These are phyloP conservation scores for Drosophila elegans DNA, from an alignment of 1,140 invertebrate species.

Conservation along the genomic window DNA sequence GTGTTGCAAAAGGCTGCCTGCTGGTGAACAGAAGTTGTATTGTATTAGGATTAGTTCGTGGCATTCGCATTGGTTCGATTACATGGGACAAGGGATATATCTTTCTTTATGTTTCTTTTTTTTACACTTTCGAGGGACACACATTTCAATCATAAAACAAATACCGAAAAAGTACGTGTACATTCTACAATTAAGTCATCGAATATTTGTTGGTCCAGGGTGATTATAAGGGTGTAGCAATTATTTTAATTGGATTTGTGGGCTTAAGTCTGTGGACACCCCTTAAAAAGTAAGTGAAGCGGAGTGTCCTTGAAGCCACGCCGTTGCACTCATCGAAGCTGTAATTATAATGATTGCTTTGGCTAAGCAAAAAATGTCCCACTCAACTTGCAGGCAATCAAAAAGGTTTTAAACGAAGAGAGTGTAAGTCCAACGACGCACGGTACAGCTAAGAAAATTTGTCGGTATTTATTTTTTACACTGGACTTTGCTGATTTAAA, in stretches of 20 bases:
- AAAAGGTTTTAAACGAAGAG: constrained; percentile 10
- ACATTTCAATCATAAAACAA: constrained; percentile 85
- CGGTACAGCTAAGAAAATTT: no score
- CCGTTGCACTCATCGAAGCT: constrained; percentile 61
- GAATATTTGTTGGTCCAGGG: constrained; percentile 33
- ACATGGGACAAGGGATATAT: constrained; percentile 22
- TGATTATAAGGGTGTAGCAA: constrained; percentile 41
- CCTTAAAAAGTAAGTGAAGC: constrained; percentile 1
- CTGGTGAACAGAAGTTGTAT: constrained; percentile 78
- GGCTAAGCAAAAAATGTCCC: constrained; percentile 22
- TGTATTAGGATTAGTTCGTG: constrained; percentile 69
- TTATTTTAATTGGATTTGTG: constrained; percentile 69
- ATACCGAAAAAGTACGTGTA: constrained; percentile 54
- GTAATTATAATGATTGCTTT: constrained; percentile 73
- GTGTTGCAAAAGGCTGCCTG: constrained; percentile 84
- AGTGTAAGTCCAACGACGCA: constrained; percentile 14
- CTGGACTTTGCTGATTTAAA: no score
- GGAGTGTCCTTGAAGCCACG: constrained; percentile 51
- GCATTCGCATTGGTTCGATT: constrained; percentile 31
- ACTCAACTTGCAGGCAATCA: constrained; percentile 64
- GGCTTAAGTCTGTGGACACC: constrained; percentile 1
- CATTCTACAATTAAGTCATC: constrained; percentile 50
- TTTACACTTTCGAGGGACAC: constrained; percentile 67
- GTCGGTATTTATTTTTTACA: no score
- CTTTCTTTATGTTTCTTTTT: constrained; percentile 4